Percentiles rank a stretch among this genome's conserved stretches.
phyloP scores from a whole-genome alignment of 2,888 invertebrate species.

The Panorpa germanica region DNA sequence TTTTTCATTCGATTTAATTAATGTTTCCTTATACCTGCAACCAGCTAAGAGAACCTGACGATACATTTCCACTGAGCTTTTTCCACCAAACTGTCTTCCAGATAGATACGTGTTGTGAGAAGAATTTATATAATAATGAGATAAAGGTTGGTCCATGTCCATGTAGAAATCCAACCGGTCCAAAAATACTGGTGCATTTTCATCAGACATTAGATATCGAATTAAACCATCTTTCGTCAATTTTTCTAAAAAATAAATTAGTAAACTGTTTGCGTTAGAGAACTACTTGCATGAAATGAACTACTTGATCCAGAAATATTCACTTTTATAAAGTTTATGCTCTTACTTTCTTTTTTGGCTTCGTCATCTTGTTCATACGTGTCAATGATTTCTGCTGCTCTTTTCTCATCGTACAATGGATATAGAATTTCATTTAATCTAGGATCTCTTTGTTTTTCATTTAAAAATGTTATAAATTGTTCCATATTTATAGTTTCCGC shows the following conservation, averaged over 20 bases:
- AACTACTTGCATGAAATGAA: background rate
- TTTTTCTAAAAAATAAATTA: constrained; percentile 35
- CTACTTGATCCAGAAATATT: background rate
- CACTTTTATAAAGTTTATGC: background rate
- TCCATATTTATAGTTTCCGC: constrained; percentile 69
- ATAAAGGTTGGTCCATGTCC: constrained; percentile 98
- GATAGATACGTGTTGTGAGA: constrained; percentile 91
- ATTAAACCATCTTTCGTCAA: constrained; percentile 91
- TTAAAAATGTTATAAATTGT: constrained; percentile 82
- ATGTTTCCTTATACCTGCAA: constrained; percentile 48
- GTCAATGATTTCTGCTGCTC: constrained; percentile 81
- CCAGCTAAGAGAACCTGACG: constrained; percentile 91
- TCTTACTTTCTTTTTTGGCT: constrained; percentile 46
- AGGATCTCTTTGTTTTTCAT: constrained; percentile 96
- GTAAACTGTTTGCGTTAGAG: background rate
- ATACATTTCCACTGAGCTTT: constrained; percentile 98
- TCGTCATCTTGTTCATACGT: constrained; percentile 81
- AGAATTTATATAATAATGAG: constrained; percentile 98
- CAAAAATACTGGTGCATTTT: constrained; percentile 97
- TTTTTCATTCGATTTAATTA: background rate
- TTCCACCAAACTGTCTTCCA: constrained; percentile 94
- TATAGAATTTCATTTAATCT: constrained; percentile 96
- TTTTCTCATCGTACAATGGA: constrained; percentile 88
- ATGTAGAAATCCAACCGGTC: constrained; percentile 93
- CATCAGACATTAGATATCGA: constrained; percentile 98